Base-by-base conservation (phyloP, 2,797 vertebrate species). In the Ctenopoma kingsleyae region DNA sequence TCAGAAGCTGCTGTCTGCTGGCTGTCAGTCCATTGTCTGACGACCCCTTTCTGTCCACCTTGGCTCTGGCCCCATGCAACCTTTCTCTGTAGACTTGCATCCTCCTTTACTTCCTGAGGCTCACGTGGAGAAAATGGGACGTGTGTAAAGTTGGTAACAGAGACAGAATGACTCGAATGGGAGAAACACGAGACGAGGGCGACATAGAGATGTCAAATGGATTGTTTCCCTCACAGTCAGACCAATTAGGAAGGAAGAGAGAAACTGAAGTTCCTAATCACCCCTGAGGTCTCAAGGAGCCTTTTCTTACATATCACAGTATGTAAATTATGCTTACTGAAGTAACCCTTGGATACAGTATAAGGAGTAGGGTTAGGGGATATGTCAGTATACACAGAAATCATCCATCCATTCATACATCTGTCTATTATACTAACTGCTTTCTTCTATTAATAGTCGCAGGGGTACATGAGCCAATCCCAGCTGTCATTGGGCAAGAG, bases 1-100 rank as follows among this genome's bases (percentile, higher is more conserved):
- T 61, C 76, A 75, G 82, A 82, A 91, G 81, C 86, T 67, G 65
- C 89, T 90, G 91, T 90, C 86, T 85, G 68, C 83, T 85, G 78
- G 80, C 87, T 90, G 85, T 89, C 89, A 91, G 66, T 67, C 38
- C 66, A 73, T 75, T 58, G 76, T 87, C 87, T 84, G 36, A 63
- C n/a, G 12, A 44, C 53, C 64, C 56, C 48, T 83, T 65, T 84
- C 75, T 67, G 76, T 81, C 72, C 30, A 22, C 64, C 71, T 85
- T 77, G 69, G 76, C 72, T 76, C 61, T 41, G 67, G 78, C 73
- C 88, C 81, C 82, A 66, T 54, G 82, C 50, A 17, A 76, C 74
- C 58, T 79, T 71, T 77, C 58, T 63, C 25, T 47, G 22, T 73
- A 57, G 58, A 43, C 30, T 9, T 32, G 30, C 30, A 32, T 32